A percentile compares a stretch with the other conserved stretches of the same genome.
phyloP scores from a whole-genome alignment of 2,113 vertebrate genomes.

The Menidia beryllina region DNA sequence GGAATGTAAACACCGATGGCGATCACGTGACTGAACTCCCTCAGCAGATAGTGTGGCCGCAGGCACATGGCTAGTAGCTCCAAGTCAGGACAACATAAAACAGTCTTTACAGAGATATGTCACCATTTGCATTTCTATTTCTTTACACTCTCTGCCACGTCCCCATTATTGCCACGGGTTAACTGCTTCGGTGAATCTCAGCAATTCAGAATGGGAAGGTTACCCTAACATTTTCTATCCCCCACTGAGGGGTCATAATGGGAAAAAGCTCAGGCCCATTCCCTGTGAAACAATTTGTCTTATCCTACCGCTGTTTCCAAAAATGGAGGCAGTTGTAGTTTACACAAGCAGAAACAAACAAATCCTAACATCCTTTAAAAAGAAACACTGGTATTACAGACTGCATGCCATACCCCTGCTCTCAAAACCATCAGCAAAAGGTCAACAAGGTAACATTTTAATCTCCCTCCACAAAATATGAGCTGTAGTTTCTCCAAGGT shows the following conservation, averaged over 20 bases:
- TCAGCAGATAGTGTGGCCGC: no score
- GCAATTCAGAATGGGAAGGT: conserved; percentile 24
- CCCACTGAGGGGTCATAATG: conserved; percentile 14
- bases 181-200: conserved; percentile 36
- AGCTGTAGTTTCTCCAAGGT: neutral
- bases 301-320: conserved; percentile 13
- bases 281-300: neutral
- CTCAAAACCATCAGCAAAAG: conserved; percentile 5
- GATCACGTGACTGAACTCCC: no score
- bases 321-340: conserved; percentile 5
- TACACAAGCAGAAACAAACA: conserved; percentile 23
- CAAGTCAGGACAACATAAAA: no score
- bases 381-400: neutral
- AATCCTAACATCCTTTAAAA: neutral
- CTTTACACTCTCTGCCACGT: conserved; percentile 22
- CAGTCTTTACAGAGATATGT: no score
- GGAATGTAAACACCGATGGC: no score
- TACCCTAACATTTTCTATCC: conserved; percentile 27
- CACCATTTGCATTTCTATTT: conserved; percentile 64
- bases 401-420: no score
- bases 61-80: no score
- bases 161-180: conserved; percentile 38
- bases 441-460: neutral
- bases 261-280: conserved; percentile 13
- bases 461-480: neutral